Conservation (phyloP, 2,888 invertebrate genomes). For the Phasia obesa region DNA sequence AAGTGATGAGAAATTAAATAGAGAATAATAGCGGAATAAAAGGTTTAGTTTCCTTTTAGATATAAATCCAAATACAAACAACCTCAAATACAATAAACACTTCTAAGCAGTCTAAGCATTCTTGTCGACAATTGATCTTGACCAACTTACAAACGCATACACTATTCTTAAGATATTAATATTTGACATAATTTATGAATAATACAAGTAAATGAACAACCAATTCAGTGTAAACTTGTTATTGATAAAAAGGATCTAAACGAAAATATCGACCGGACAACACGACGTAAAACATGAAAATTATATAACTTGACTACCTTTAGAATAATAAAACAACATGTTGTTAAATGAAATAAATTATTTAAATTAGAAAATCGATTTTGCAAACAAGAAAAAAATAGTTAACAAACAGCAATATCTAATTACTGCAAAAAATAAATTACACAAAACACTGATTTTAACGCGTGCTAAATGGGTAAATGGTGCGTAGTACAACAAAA, state of each 20-base stretch:
- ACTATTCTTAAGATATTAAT: constrained; percentile 13
- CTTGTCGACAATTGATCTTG: constrained; percentile 29
- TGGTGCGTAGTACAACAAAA: constrained; percentile 56
- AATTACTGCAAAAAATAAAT: constrained; percentile 62
- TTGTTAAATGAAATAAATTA: constrained; percentile 49
- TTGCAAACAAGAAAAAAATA: constrained; percentile 13
- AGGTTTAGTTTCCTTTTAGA: no score
- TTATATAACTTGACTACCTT: constrained; percentile 76
- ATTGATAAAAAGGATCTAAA: constrained; percentile 67
- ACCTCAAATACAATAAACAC: not conserved
- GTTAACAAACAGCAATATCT: constrained; percentile 63
- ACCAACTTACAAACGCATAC: constrained; percentile 23
- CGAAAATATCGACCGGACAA: constrained; percentile 68
- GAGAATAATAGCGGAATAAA: no score
- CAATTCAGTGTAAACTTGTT: constrained; percentile 36
- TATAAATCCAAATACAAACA: no score
- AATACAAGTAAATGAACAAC: not conserved
- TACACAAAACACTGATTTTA: constrained; percentile 62
- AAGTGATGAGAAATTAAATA: no score
- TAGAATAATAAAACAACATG: constrained; percentile 53
- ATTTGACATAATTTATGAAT: not conserved
- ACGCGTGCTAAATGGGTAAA: constrained; percentile 68
- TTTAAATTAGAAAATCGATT: constrained; percentile 45
- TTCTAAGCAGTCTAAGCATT: not conserved
- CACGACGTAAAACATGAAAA: constrained; percentile 76